Percentiles rank a stretch among this genome's conserved stretches.
These are phyloP conservation scores for Parapsyche elsis DNA, from an alignment of 1,140 invertebrate species.

Conservation along the genomic window DNA sequence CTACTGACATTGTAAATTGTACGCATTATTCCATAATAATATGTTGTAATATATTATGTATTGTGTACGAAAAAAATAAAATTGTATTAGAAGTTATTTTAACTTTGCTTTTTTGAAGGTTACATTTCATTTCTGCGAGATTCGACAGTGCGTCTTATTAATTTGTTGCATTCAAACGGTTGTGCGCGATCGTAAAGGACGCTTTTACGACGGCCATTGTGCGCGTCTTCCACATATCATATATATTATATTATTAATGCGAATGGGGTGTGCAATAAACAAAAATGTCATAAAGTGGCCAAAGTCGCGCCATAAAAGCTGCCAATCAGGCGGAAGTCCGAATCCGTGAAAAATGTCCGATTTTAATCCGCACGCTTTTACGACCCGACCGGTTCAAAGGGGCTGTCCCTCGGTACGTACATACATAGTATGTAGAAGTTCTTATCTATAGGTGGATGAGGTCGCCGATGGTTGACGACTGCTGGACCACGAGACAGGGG, in stretches of 20 bases:
- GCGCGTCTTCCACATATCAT: too few species aligned
- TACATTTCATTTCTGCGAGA: too few species aligned
- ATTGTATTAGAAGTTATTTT: too few species aligned
- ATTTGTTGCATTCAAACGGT: constrained; percentile 7
- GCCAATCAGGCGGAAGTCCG: constrained; percentile 37
- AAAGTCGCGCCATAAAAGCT: constrained; percentile 32
- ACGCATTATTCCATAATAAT: too few species aligned
- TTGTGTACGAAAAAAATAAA: too few species aligned
- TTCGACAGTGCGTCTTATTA: background rate
- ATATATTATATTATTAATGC: too few species aligned
- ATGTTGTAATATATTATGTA: too few species aligned
- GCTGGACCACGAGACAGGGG: constrained; percentile 23
- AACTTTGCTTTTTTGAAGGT: too few species aligned
- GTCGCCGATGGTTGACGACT: too few species aligned
- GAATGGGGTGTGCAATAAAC: constrained; percentile 8
- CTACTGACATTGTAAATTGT: background rate
- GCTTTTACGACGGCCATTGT: background rate
- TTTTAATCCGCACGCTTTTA: constrained; percentile 53
- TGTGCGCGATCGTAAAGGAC: background rate
- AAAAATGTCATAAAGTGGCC: constrained; percentile 5
- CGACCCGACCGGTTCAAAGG: constrained; percentile 16
- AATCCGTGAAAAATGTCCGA: constrained; percentile 39
- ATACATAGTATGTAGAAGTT: too few species aligned
- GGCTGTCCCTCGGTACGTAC: too few species aligned
- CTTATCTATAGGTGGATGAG: too few species aligned